Percentiles rank a stretch among this genome's conserved stretches.
Evolutionary conservation across 2,888 invertebrate species (phyloP).

Genomic region (Thereva unica): DNA sequence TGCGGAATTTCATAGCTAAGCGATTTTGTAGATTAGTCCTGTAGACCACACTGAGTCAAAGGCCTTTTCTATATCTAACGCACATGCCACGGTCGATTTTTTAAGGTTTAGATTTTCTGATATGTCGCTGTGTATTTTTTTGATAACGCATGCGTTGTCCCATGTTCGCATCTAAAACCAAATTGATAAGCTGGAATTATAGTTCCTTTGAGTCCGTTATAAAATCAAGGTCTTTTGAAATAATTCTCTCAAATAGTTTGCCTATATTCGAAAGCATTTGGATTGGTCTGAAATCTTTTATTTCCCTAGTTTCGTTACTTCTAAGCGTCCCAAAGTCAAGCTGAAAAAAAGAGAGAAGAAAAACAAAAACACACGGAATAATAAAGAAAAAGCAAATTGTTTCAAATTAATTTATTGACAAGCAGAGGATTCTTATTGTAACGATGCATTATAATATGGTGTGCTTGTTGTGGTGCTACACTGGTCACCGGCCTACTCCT

Average conservation of each 20-base stretch:
- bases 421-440: no score
- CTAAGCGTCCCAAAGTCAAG: no score
- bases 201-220: background rate
- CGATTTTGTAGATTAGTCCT: background rate
- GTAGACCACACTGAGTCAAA: background rate
- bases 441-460: no score
- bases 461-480: no score
- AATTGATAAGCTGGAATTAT: background rate
- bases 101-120: background rate
- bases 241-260: background rate
- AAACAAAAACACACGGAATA: no score
- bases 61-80: background rate
- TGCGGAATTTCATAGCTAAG: background rate
- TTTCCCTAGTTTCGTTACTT: no score
- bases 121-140: background rate
- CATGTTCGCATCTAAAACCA: background rate
- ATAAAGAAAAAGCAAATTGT: no score
- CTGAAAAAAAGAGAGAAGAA: no score
- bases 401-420: no score
- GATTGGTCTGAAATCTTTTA: background rate
- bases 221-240: background rate
- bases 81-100: background rate
- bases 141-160: background rate
- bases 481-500: no score
- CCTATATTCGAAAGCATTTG: background rate